Evolutionary conservation across 53 echinoderm and acorn worm genomes (phyloP).

Genomic region (Stichopus horrens): DNA sequence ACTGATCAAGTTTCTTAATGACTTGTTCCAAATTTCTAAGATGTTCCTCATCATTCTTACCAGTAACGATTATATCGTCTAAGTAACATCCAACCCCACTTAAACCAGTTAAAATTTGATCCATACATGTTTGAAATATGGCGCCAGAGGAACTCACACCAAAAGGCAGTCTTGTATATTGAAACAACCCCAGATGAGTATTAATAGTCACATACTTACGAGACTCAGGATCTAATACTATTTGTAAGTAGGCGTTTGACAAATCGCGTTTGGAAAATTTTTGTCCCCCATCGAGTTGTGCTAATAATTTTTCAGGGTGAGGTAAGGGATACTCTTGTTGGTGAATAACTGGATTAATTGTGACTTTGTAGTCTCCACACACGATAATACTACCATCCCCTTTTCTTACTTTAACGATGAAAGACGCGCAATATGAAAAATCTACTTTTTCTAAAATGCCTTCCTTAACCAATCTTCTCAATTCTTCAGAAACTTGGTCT

Average conservation of each 20-base stretch:
- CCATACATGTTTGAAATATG: slow-evolving; percentile 30
- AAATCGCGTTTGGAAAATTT: slow-evolving; percentile 12
- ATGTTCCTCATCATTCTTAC: slow-evolving; percentile 16
- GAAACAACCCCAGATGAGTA: not conserved
- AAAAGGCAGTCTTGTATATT: slow-evolving; percentile 12
- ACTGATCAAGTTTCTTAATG: slow-evolving; percentile 17
- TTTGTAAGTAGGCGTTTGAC: slow-evolving; percentile 30
- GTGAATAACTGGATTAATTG: slow-evolving; percentile 12
- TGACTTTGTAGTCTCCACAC: slow-evolving; percentile 41
- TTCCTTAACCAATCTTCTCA: not conserved
- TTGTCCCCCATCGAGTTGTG: no score
- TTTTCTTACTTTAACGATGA: slow-evolving; percentile 28
- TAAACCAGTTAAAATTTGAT: slow-evolving; percentile 2
- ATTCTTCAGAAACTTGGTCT: no score
- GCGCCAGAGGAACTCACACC: slow-evolving; percentile 2
- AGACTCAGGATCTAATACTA: not conserved
- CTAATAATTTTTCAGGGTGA: slow-evolving; percentile 31
- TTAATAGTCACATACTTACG: slow-evolving; percentile 36
- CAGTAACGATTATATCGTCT: slow-evolving; percentile 42
- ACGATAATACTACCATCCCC: not conserved
- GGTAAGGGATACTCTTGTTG: slow-evolving; percentile 40
- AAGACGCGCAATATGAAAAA: slow-evolving; percentile 40
- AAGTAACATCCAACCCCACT: slow-evolving; percentile 24
- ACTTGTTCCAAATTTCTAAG: slow-evolving; percentile 16
- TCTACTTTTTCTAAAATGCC: slow-evolving; percentile 34